Evolutionary conservation across 1,140 invertebrate genomes (phyloP).

Genomic region (Drosophila serrata): DNA sequence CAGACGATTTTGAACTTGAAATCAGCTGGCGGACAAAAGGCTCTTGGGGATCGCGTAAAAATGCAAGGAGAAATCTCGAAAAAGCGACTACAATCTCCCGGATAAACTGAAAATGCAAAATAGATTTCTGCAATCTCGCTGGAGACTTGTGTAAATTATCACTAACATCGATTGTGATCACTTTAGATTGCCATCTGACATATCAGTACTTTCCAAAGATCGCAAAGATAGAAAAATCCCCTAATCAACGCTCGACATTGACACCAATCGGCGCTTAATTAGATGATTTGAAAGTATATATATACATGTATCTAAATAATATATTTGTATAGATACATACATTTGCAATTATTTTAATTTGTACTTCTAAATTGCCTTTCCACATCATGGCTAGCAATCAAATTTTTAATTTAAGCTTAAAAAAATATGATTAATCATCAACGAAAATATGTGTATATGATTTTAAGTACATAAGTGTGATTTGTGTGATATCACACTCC

Average conservation of each 20-base stretch:
- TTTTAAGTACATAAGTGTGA: background rate
- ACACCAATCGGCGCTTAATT: conserved; percentile 35
- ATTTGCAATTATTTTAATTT: conserved; percentile 36
- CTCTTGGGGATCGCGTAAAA: conserved; percentile 8
- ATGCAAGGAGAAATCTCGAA: conserved; percentile 16
- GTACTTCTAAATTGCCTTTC: conserved; percentile 25
- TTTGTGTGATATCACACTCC: conserved; percentile 24
- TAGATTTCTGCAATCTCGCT: conserved; percentile 9
- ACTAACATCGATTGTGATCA: conserved; percentile 7
- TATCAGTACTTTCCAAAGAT: conserved; percentile 4
- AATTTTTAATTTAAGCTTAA: conserved; percentile 33
- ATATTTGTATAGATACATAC: conserved; percentile 27
- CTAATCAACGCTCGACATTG: conserved; percentile 29
- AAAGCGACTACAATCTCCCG: background rate
- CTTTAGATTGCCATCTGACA: background rate
- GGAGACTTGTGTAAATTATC: background rate
- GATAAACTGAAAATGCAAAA: conserved; percentile 18
- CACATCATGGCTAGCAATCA: conserved; percentile 32
- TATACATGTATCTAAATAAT: conserved; percentile 3
- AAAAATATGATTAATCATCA: conserved; percentile 41
- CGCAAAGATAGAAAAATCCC: background rate
- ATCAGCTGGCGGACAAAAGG: conserved; percentile 54
- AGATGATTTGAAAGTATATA: background rate
- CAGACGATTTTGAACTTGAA: conserved; percentile 65
- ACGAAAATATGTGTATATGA: background rate